These are phyloP conservation scores for Macroramphosus scolopax DNA, from an alignment of 2,797 vertebrate species.

Conservation along the genomic window DNA sequence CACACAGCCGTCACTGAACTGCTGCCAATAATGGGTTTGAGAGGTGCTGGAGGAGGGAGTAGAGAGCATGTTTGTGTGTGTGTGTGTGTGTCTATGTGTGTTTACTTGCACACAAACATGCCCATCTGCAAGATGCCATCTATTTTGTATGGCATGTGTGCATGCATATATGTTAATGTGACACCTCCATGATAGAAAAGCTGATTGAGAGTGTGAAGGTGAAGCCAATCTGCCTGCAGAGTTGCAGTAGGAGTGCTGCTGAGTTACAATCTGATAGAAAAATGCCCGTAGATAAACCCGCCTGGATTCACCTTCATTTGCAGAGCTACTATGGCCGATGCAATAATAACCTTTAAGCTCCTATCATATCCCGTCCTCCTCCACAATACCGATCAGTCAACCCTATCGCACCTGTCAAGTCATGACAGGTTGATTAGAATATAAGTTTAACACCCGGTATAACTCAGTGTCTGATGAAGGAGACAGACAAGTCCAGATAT, in stretches of 20 bases:
- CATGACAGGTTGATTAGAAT: neutral
- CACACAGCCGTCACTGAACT: conserved; percentile 78
- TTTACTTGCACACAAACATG: conserved; percentile 63
- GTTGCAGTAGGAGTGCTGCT: conserved; percentile 59
- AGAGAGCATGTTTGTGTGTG: conserved; percentile 42
- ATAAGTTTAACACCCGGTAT: neutral
- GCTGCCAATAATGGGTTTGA: conserved; percentile 79
- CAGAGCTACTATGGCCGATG: conserved; percentile 50
- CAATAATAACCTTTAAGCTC: conserved; percentile 45
- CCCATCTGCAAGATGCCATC: conserved; percentile 73
- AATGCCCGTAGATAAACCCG: conserved; percentile 58
- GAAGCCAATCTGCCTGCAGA: conserved; percentile 68
- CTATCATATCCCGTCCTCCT: neutral
- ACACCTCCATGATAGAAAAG: conserved; percentile 74
- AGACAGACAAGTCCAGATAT: neutral
- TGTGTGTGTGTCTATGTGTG: conserved; percentile 36
- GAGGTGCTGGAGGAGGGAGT: conserved; percentile 74
- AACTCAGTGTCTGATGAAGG: neutral
- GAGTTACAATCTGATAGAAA: conserved; percentile 63
- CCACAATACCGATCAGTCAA: neutral
- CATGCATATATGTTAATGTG: conserved; percentile 74
- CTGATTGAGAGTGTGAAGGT: conserved; percentile 76
- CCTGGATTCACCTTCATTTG: conserved; percentile 48
- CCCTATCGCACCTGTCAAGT: neutral
- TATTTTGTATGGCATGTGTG: conserved; percentile 70